Conservation (phyloP, 2,797 vertebrate genomes). For the Diplodus sargus region DNA sequence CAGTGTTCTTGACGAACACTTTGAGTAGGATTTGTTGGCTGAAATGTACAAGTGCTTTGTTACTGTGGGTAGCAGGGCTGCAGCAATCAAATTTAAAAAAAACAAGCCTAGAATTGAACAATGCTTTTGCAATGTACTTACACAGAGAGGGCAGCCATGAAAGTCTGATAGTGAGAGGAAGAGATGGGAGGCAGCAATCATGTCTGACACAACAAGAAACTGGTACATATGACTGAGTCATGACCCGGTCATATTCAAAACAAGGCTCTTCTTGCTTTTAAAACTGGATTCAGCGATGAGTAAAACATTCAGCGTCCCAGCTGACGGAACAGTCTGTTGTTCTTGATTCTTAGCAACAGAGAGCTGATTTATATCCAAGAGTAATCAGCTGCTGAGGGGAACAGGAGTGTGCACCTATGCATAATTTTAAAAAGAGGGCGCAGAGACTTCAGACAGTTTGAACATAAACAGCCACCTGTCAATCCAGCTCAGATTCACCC, state of each 20-base stretch:
- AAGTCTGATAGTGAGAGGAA: not conserved
- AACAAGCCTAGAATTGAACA: constrained; percentile 15
- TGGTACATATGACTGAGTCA: not conserved
- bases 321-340: not conserved
- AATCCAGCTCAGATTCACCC: not conserved
- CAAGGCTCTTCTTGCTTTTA: constrained; percentile 1
- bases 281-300: not conserved
- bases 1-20: constrained; percentile 36
- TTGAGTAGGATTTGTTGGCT: constrained; percentile 2
- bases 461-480: not conserved
- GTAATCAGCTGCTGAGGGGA: not conserved
- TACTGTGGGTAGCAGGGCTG: constrained; percentile 9
- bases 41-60: constrained; percentile 42
- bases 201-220: not conserved
- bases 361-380: not conserved
- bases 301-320: not conserved
- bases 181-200: constrained; percentile 8
- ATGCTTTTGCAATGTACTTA: not conserved
- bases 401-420: not conserved
- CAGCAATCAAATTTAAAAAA: constrained; percentile 32
- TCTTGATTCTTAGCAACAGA: constrained; percentile 22
- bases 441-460: not conserved
- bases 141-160: not conserved
- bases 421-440: not conserved
- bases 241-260: not conserved